A percentile compares a stretch with the other conserved stretches of the same genome.
phyloP scores from a whole-genome alignment of 2,888 invertebrate genomes.

The Amphipyra berbera region DNA sequence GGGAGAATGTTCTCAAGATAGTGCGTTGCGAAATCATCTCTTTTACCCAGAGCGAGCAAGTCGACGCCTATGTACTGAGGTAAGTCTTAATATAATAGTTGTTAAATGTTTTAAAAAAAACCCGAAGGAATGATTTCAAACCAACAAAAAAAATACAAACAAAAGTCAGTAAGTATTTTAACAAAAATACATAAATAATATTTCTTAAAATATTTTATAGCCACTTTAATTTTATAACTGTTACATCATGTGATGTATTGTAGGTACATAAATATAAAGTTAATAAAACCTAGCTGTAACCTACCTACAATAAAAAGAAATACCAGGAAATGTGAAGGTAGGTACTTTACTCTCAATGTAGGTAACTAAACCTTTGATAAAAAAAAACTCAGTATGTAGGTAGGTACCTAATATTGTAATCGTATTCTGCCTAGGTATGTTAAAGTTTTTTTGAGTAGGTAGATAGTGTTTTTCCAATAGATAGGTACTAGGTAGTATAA shows the following conservation, averaged over 20 bases:
- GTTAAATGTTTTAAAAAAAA: not conserved
- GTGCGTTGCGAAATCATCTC: slow-evolving; percentile 99
- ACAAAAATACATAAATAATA: not conserved
- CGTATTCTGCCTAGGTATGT: no score
- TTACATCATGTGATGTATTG: slow-evolving; percentile 4
- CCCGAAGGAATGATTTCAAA: no score
- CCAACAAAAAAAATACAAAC: no score
- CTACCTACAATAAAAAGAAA: not conserved
- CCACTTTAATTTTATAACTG: slow-evolving; percentile 4
- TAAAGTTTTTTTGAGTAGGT: no score
- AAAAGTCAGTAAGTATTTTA: not conserved
- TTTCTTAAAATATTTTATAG: not conserved
- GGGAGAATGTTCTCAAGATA: slow-evolving; percentile 96
- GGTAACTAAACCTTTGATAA: no score
- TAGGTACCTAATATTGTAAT: no score
- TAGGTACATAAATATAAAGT: not conserved
- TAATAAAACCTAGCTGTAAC: not conserved
- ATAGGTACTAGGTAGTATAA: not conserved
- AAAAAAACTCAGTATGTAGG: no score
- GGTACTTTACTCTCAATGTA: no score
- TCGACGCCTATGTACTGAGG: slow-evolving; percentile 99
- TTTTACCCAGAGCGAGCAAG: slow-evolving; percentile 95
- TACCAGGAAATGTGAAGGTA: not conserved
- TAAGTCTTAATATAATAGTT: slow-evolving; percentile 83
- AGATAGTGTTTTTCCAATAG: no score